Evolutionary conservation across 1,140 invertebrate genomes (phyloP), one percentile per base, ranked within the genome.

Genomic region (Drosophila parvula): DNA sequence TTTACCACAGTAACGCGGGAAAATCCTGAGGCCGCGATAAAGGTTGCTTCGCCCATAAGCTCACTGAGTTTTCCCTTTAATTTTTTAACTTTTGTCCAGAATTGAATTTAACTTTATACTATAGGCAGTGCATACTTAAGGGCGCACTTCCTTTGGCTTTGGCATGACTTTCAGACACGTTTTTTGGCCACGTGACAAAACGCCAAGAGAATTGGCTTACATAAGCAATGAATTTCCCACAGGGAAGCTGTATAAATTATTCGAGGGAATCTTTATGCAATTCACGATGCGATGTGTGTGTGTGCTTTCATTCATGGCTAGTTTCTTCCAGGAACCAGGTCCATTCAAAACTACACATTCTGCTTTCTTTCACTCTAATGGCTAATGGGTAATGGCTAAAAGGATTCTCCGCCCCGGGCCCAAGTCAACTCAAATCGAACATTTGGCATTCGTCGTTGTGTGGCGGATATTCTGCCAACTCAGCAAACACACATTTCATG

Each of bases 401-500:
- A 71, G 69, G 65, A 71, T 47, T 71, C 53, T 16, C 38, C 41
- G n/a, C 14, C 28, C 38, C 28, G n/a, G 8, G 11, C 16, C 4
- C 6, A 12, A 57, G n/a, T 18, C 45, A 61, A 36, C n/a, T 27
- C 27, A 14, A 34, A 22, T 22, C 12, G 16, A 41, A 43, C 30
- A 58, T 59, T 59, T 48, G 28, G 36, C 41, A 71, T 71, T 71
- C 44, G 53, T 36, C 32, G 50, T 22, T 53, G 50, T 70, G 44
- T 57, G 45, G 68, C 50, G 43, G 51, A 69, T 53, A 53, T 71
- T 63, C 44, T 58, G 64, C 50, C 68, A 71, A 70, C 43, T 70
- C 51, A 71, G 43, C 36, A 38, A 70, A 50, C 65, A 58, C 67
- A 71, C 67, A 71, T 70, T 70, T 70, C 67, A 34, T n/a, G 16